Conservation (phyloP, 2,797 vertebrate genomes). For the Apogon talboti region DNA sequence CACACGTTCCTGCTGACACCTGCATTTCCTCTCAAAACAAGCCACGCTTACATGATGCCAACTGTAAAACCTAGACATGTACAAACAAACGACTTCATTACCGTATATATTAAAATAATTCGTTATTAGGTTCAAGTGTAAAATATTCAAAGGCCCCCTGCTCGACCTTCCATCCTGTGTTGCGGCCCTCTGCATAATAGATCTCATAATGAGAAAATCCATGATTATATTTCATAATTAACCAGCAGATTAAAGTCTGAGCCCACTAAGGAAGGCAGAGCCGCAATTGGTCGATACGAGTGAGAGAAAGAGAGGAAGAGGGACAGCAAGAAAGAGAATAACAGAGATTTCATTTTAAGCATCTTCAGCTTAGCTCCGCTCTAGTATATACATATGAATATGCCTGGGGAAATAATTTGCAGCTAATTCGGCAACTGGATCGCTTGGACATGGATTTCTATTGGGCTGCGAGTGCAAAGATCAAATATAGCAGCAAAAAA, state of each 20-base stretch:
- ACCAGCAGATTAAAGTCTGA: conserved; percentile 83
- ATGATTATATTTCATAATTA: conserved; percentile 85
- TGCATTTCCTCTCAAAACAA: conserved; percentile 34
- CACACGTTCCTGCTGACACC: conserved; percentile 47
- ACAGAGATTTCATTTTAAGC: conserved; percentile 65
- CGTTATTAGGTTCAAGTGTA: conserved; percentile 33
- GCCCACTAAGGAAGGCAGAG: conserved; percentile 70
- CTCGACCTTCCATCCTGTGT: conserved; percentile 63
- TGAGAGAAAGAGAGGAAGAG: conserved; percentile 3
- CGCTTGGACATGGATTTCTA: conserved; percentile 70
- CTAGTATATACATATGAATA: conserved; percentile 46
- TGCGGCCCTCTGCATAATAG: conserved; percentile 75
- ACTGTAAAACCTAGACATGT: conserved; percentile 22
- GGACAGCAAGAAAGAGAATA: conserved; percentile 42
- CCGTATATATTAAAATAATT: conserved; percentile 18
- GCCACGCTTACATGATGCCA: background rate
- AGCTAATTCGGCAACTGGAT: conserved; percentile 73
- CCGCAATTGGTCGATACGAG: conserved; percentile 68
- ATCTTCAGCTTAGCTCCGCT: conserved; percentile 62
- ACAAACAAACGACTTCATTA: conserved; percentile 19
- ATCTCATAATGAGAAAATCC: conserved; percentile 83
- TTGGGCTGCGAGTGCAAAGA: conserved; percentile 52
- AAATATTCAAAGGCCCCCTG: conserved; percentile 46
- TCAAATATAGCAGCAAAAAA: conserved; percentile 54
- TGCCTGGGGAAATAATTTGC: conserved; percentile 78